Conservation (phyloP, 92 coral and sea anemone species). For the Zoanthus gigantus region DNA sequence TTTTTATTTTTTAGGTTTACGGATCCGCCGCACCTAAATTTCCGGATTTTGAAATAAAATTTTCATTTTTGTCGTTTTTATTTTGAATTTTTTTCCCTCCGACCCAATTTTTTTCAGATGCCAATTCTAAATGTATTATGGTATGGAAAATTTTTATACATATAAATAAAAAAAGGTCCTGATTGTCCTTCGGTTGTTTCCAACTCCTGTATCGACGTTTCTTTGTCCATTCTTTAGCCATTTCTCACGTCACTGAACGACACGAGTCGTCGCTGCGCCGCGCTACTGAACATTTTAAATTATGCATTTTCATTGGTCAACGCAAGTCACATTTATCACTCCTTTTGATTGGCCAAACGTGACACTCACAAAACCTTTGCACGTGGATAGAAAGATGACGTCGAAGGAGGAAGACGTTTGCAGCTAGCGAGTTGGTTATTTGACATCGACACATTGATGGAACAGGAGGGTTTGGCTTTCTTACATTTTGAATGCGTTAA, state of each 20-base stretch:
- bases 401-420: slow-evolving; percentile 2
- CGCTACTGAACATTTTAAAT: not conserved
- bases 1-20: too few species aligned
- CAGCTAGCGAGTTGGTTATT: slow-evolving; percentile 14
- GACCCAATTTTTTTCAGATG: too few species aligned
- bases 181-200: not conserved
- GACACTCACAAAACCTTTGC: slow-evolving; percentile 11
- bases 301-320: slow-evolving; percentile 23
- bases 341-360: not conserved
- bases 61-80: too few species aligned
- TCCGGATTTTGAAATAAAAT: too few species aligned
- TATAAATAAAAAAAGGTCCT: too few species aligned
- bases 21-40: too few species aligned
- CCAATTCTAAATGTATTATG: not conserved
- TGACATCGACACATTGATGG: slow-evolving; percentile 3
- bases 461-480: slow-evolving; percentile 17
- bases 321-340: not conserved
- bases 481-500: slow-evolving; percentile 22
- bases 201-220: too few species aligned
- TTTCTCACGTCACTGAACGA: not conserved
- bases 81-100: too few species aligned
- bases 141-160: too few species aligned
- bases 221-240: not conserved
- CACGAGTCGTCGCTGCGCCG: not conserved
- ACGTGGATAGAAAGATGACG: not conserved